These are phyloP conservation scores for Asarcornis scutulata DNA, from an alignment of 2,113 vertebrate genomes.

Conservation along the genomic window DNA sequence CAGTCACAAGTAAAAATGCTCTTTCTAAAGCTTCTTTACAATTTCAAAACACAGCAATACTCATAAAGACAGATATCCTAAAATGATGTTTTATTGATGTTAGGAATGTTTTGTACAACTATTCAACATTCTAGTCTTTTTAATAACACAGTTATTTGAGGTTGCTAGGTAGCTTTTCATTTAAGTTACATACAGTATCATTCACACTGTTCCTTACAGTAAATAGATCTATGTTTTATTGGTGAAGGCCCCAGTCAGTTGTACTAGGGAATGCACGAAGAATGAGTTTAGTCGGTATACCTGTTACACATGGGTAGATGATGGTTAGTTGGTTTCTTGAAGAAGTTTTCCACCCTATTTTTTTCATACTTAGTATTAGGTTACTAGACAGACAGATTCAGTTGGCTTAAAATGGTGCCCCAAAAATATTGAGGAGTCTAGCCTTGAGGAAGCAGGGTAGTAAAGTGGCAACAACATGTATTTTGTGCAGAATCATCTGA, in stretches of 20 bases:
- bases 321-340: background rate
- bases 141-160: constrained; percentile 2
- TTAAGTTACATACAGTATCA: background rate
- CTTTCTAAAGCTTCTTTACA: background rate
- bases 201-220: background rate
- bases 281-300: background rate
- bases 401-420: background rate
- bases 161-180: background rate
- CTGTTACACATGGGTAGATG: background rate
- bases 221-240: background rate
- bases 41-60: background rate
- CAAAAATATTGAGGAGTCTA: background rate
- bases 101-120: background rate
- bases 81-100: background rate
- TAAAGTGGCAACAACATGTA: constrained; percentile 25
- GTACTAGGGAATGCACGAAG: background rate
- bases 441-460: constrained; percentile 17
- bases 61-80: background rate
- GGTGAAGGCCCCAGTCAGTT: background rate
- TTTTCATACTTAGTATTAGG: background rate
- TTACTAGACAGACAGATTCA: background rate
- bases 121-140: background rate
- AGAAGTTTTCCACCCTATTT: background rate
- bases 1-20: background rate
- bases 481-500: background rate